These are phyloP conservation scores for Phaenicophaeus curvirostris DNA, from an alignment of 2,797 vertebrate species.

Conservation along the genomic window DNA sequence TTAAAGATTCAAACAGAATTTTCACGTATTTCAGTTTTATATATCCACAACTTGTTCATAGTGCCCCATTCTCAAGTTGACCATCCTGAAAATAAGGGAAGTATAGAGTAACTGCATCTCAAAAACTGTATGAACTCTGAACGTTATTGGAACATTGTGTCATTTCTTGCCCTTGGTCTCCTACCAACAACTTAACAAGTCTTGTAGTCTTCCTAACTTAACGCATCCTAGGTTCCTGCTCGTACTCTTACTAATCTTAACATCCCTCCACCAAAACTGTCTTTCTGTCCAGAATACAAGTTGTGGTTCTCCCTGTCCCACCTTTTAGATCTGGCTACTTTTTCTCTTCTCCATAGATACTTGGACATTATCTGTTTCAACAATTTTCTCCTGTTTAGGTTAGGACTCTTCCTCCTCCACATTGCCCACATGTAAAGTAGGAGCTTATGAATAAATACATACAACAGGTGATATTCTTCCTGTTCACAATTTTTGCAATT, in stretches of 20 bases:
- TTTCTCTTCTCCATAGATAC: background rate
- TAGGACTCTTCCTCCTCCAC: background rate
- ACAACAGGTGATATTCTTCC: background rate
- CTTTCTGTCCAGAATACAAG: background rate
- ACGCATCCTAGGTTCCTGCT: background rate
- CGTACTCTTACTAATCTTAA: background rate
- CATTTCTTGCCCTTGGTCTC: background rate
- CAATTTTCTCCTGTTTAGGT: background rate
- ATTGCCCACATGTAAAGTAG: background rate
- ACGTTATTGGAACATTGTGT: background rate
- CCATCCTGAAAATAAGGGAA: background rate
- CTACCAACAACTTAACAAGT: background rate
- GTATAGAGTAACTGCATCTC: background rate
- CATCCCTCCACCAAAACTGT: background rate
- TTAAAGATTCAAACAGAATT: background rate
- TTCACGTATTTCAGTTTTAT: background rate
- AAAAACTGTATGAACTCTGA: background rate
- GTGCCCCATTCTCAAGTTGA: background rate
- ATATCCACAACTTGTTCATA: background rate
- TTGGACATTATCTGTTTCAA: background rate
- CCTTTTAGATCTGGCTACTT: background rate
- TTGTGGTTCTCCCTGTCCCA: background rate
- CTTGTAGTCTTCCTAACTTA: background rate
- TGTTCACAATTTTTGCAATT: background rate
- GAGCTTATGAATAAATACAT: background rate